A percentile compares a stretch with the other conserved stretches of the same genome.
Evolutionary conservation across 2,888 invertebrate species (phyloP).

Genomic region (Dione vanillae): DNA sequence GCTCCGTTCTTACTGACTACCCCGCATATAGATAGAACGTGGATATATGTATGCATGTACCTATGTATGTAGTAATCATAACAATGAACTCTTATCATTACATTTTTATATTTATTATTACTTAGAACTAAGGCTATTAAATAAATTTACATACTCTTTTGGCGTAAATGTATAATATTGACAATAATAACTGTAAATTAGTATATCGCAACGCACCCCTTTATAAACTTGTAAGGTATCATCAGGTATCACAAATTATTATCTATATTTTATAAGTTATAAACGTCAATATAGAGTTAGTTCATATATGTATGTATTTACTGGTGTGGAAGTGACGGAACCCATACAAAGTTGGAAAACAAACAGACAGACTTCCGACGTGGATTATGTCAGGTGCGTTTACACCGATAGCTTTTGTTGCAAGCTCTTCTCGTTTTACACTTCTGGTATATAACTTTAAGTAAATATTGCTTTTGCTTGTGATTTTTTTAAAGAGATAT

Average conservation of each 20-base stretch:
- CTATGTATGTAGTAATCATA: too few relatives aligned
- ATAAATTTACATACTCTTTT: too few relatives aligned
- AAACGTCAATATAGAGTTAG: constrained; percentile 27
- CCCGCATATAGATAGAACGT: too few relatives aligned
- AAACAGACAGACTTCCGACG: constrained; percentile 46
- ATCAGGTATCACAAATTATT: constrained; percentile 1
- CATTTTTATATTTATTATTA: too few relatives aligned
- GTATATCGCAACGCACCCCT: background rate
- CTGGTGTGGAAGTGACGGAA: constrained; percentile 56
- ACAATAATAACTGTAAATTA: background rate
- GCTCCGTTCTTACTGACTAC: too few relatives aligned
- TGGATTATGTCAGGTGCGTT: constrained; percentile 28
- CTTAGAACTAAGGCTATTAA: too few relatives aligned
- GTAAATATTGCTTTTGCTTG: background rate
- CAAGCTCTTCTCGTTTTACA: constrained; percentile 9
- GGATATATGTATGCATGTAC: too few relatives aligned
- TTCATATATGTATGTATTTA: constrained; percentile 38
- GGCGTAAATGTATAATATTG: too few relatives aligned
- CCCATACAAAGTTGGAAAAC: constrained; percentile 53
- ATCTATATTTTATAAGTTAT: constrained; percentile 9
- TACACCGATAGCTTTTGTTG: constrained; percentile 17
- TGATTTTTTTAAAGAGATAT: background rate
- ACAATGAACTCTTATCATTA: too few relatives aligned
- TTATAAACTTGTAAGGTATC: constrained; percentile 10
- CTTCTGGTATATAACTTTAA: background rate